These are phyloP conservation scores for Leuctra nigra DNA, from an alignment of 2,888 invertebrate species.

Conservation along the genomic window DNA sequence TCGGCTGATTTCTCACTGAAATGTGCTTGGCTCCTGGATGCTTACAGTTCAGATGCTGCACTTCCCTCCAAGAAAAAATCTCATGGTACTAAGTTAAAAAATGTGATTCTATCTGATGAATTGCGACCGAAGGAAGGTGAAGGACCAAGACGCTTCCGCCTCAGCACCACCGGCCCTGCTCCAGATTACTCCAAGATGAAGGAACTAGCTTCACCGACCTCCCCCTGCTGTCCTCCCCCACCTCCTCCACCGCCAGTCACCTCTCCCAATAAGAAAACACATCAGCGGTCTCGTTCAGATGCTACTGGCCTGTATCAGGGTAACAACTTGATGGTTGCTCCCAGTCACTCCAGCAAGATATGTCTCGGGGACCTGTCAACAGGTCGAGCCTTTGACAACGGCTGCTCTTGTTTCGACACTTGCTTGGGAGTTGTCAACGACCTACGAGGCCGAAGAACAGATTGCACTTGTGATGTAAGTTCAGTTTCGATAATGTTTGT, in stretches of 20 bases:
- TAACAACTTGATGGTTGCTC: slow-evolving; percentile 5
- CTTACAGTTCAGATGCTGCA: slow-evolving; percentile 74
- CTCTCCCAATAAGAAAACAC: slow-evolving; percentile 61
- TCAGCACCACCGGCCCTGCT: slow-evolving; percentile 18
- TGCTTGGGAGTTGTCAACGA: slow-evolving; percentile 74
- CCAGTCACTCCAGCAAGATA: slow-evolving; percentile 43
- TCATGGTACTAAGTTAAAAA: slow-evolving; percentile 65
- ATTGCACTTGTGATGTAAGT: slow-evolving; percentile 69
- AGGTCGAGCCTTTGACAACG: slow-evolving; percentile 94
- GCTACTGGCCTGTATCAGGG: slow-evolving; percentile 62
- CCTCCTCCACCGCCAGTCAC: slow-evolving; percentile 37
- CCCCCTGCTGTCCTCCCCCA: slow-evolving; percentile 35
- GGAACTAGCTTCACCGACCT: slow-evolving; percentile 27
- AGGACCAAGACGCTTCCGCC: slow-evolving; percentile 25
- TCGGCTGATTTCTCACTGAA: slow-evolving; percentile 94
- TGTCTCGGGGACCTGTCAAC: slow-evolving; percentile 87
- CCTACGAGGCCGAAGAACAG: slow-evolving; percentile 65
- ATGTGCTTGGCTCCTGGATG: slow-evolving; percentile 94
- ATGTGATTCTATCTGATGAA: slow-evolving; percentile 66
- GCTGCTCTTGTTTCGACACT: slow-evolving; percentile 86
- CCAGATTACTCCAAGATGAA: slow-evolving; percentile 33
- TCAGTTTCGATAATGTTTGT: too few species aligned
- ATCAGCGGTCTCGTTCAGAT: slow-evolving; percentile 75
- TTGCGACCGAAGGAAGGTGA: slow-evolving; percentile 42
- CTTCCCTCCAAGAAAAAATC: slow-evolving; percentile 63